A percentile compares a stretch with the other conserved stretches of the same genome.
Conservation (phyloP, 2,888 invertebrate genomes). For the Cataglyphis cursor region DNA sequence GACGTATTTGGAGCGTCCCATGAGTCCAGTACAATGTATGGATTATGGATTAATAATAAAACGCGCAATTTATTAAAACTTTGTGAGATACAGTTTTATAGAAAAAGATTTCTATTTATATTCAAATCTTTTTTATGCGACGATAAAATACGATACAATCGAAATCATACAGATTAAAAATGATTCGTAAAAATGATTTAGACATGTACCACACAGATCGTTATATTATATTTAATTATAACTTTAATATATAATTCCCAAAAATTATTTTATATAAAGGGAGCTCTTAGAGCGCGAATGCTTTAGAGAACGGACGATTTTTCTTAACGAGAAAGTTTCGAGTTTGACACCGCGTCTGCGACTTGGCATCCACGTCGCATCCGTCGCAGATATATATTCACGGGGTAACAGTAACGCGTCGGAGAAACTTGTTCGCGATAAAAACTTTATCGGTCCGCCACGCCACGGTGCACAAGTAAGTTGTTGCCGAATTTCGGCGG, state of each 20-base stretch:
- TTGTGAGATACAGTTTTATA: not conserved
- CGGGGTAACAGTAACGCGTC: constrained; percentile 29
- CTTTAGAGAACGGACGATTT: not conserved
- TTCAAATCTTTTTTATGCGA: not conserved
- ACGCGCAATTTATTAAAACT: not conserved
- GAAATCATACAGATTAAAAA: too few relatives aligned
- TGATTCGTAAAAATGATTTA: too few relatives aligned
- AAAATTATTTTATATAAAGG: not conserved
- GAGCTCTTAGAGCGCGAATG: not conserved
- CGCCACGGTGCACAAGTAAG: constrained; percentile 53
- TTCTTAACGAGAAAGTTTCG: constrained; percentile 21
- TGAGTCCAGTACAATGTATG: not conserved
- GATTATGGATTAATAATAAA: not conserved
- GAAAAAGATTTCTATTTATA: not conserved
- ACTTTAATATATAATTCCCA: not conserved
- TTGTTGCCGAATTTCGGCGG: constrained; percentile 53
- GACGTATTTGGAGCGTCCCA: not conserved
- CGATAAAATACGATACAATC: not conserved
- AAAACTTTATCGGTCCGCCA: constrained; percentile 51
- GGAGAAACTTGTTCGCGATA: constrained; percentile 46
- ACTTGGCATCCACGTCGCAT: constrained; percentile 17
- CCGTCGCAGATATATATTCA: constrained; percentile 15
- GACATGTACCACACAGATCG: too few relatives aligned
- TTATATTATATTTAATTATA: too few relatives aligned
- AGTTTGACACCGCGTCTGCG: constrained; percentile 32